Conservation (phyloP, 2,888 invertebrate genomes). For the Limnephilus lunatus region DNA sequence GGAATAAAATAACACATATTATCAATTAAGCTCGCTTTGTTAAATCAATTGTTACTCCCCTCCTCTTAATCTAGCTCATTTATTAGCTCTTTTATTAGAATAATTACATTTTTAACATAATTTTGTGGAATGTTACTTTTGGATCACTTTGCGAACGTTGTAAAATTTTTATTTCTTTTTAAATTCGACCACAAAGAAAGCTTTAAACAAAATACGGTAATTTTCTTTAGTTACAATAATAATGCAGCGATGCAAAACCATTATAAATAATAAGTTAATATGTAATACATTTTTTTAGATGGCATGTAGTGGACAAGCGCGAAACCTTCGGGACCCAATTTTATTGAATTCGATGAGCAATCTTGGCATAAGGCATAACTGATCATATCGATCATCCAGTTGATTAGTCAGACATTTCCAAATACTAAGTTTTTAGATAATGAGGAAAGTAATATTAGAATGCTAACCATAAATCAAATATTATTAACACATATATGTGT, state of each 20-base stretch:
- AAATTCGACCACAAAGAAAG: no score
- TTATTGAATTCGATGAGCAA: background rate
- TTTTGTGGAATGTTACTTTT: no score
- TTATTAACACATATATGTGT: no score
- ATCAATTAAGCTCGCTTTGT: background rate
- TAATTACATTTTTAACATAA: background rate
- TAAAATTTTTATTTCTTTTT: no score
- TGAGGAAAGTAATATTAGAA: no score
- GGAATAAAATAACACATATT: background rate
- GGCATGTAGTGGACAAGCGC: constrained; percentile 45
- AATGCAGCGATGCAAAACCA: background rate
- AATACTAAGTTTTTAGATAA: no score
- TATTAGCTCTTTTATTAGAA: background rate
- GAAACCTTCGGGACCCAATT: constrained; percentile 23
- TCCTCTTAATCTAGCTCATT: background rate
- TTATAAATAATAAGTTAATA: background rate
- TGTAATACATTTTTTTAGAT: background rate
- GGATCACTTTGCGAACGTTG: background rate
- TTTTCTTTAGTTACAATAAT: background rate
- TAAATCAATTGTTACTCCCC: background rate
- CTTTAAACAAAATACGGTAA: no score
- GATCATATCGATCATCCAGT: background rate
- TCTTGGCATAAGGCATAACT: background rate
- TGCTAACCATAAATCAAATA: no score
- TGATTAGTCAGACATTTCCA: no score